Percentiles rank a stretch among this genome's conserved stretches.
Evolutionary conservation across 2,113 vertebrate species (phyloP).

Genomic region (Hyperoodon ampullatus): DNA sequence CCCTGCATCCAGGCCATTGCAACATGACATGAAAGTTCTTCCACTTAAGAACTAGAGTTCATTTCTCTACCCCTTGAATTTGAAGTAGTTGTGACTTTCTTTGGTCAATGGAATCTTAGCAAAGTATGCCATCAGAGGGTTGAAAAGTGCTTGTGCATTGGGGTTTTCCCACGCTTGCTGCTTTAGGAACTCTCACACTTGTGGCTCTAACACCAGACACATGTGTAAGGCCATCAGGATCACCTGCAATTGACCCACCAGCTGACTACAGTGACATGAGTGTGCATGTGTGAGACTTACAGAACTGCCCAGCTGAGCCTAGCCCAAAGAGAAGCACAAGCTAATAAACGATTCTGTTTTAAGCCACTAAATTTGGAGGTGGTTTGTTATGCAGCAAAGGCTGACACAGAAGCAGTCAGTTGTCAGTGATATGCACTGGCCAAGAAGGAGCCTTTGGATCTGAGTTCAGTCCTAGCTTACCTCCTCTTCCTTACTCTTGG

Average conservation of each 20-base stretch:
- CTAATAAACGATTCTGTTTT: not conserved
- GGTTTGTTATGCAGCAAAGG: not conserved
- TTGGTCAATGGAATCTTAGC: not conserved
- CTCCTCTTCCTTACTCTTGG: not conserved
- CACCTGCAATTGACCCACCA: not conserved
- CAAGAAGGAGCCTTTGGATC: not conserved
- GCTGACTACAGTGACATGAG: not conserved
- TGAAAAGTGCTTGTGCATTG: not conserved
- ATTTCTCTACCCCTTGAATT: not conserved
- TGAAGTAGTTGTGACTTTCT: not conserved
- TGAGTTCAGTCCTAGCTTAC: not conserved
- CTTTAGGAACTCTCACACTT: not conserved
- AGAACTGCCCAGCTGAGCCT: not conserved
- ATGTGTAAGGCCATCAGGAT: not conserved
- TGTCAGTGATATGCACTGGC: not conserved
- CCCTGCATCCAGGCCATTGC: not conserved
- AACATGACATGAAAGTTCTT: not conserved
- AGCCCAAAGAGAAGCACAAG: not conserved
- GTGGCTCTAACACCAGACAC: not conserved
- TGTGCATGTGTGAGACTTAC: not conserved
- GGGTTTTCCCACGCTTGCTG: not conserved
- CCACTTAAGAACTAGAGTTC: not conserved
- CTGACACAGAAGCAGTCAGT: not conserved
- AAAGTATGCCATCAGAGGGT: not conserved
- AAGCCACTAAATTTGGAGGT: not conserved